These are phyloP conservation scores for Ophioninae sp. DNA, from an alignment of 2,888 invertebrate genomes.

Conservation along the genomic window DNA sequence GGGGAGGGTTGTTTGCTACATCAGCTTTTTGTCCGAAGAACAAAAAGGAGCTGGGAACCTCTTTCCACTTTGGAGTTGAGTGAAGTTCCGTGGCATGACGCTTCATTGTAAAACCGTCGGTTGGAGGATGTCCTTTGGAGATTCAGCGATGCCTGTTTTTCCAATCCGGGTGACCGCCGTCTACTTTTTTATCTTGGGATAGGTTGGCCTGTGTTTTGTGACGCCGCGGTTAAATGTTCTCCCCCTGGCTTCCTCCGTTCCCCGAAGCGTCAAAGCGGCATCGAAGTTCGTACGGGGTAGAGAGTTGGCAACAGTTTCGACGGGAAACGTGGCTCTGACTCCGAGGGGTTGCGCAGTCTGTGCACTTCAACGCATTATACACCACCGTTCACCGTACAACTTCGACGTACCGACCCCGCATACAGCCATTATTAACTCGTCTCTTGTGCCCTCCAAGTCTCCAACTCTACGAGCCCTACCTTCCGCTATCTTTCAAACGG, in stretches of 20 bases:
- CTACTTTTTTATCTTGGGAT: too few relatives aligned
- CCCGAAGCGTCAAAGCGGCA: slow-evolving; percentile 43
- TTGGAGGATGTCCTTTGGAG: background rate
- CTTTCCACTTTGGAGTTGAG: background rate
- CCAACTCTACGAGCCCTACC: slow-evolving; percentile 3
- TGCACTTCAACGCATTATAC: slow-evolving; percentile 4
- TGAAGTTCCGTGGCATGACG: background rate
- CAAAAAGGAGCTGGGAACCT: background rate
- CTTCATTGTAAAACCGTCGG: slow-evolving; percentile 1
- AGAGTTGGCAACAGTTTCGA: slow-evolving; percentile 44
- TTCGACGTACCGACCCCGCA: slow-evolving; percentile 10
- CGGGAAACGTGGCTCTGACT: slow-evolving; percentile 34
- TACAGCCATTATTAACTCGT: slow-evolving; percentile 43
- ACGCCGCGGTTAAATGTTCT: slow-evolving; percentile 32
- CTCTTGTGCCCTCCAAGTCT: slow-evolving; percentile 12
- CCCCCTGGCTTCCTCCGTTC: too few relatives aligned
- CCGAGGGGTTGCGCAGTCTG: slow-evolving; percentile 13
- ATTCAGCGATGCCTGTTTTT: background rate
- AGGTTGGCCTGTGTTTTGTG: background rate
- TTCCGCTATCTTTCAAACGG: slow-evolving; percentile 25
- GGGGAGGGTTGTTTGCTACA: background rate
- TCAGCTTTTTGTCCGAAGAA: background rate
- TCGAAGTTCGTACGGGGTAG: slow-evolving; percentile 43
- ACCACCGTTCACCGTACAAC: slow-evolving; percentile 4
- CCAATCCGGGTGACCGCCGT: background rate